Conservation (phyloP, 2,113 vertebrate species). For the Stegastes partitus region DNA sequence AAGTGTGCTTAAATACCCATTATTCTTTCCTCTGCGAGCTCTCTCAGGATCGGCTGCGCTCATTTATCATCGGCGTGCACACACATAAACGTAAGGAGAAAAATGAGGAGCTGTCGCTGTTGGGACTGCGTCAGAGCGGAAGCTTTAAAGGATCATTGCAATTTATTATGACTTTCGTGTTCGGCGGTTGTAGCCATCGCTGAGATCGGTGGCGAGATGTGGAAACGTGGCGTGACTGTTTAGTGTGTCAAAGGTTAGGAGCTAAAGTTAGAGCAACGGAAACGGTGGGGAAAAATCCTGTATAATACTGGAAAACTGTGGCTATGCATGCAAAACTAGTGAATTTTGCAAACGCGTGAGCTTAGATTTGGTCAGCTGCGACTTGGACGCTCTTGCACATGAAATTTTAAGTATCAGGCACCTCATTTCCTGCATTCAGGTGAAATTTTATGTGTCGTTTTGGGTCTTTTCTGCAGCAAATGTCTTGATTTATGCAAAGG, state of each 20-base stretch:
- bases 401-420: too few relatives aligned
- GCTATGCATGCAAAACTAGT: too few relatives aligned
- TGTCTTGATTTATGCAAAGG: too few relatives aligned
- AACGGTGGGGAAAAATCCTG: neutral
- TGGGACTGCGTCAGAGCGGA: constrained; percentile 51
- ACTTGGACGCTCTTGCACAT: too few relatives aligned
- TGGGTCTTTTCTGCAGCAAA: too few relatives aligned
- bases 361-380: too few relatives aligned
- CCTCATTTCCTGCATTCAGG: too few relatives aligned
- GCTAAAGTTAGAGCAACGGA: neutral
- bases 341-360: too few relatives aligned
- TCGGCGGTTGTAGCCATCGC: neutral
- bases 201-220: neutral
- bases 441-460: too few relatives aligned
- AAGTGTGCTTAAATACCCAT: constrained; percentile 83
- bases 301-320: too few relatives aligned
- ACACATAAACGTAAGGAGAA: constrained; percentile 58
- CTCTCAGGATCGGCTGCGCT: constrained; percentile 69
- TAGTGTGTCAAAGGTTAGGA: neutral
- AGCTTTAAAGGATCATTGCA: constrained; percentile 57
- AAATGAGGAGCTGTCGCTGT: constrained; percentile 57
- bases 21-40: constrained; percentile 78
- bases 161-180: constrained; percentile 28
- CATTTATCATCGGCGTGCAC: constrained; percentile 73
- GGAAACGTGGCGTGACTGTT: neutral